These are phyloP conservation scores for Geotrypetes seraphini DNA, from an alignment of 2,797 vertebrate genomes.

Conservation along the genomic window DNA sequence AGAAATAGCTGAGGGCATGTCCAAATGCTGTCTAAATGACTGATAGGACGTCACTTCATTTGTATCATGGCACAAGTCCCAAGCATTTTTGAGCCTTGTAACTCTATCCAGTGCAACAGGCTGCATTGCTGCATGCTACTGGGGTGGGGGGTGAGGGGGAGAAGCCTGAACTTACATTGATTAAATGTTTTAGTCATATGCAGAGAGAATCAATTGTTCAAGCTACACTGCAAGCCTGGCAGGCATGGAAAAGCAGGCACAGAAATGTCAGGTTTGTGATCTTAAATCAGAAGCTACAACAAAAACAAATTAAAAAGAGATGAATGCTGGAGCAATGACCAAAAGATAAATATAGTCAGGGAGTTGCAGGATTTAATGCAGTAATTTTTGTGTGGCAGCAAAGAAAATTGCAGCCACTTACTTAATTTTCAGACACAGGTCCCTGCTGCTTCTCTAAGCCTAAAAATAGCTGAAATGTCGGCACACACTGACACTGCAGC, in stretches of 20 bases:
- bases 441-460: too few species aligned
- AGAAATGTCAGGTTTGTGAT: conserved; percentile 76
- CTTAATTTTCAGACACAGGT: too few species aligned
- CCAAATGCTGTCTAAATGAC: background rate
- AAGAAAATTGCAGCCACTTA: too few species aligned
- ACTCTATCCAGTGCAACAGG: conserved; percentile 3
- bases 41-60: background rate
- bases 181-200: conserved; percentile 53
- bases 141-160: conserved; percentile 39
- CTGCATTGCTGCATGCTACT: background rate
- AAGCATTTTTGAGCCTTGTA: background rate
- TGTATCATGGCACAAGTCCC: background rate
- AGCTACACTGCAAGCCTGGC: conserved; percentile 60
- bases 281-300: conserved; percentile 14
- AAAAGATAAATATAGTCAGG: background rate
- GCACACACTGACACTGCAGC: too few species aligned
- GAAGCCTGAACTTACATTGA: conserved; percentile 46
- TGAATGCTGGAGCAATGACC: background rate
- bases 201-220: conserved; percentile 72
- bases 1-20: background rate
- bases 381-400: conserved; percentile 7
- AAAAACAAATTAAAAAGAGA: background rate
- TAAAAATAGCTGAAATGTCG: too few species aligned
- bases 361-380: background rate
- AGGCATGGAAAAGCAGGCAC: conserved; percentile 60